These are phyloP conservation scores for Cinclus cinclus DNA, from an alignment of 2,113 vertebrate species.

Conservation along the genomic window DNA sequence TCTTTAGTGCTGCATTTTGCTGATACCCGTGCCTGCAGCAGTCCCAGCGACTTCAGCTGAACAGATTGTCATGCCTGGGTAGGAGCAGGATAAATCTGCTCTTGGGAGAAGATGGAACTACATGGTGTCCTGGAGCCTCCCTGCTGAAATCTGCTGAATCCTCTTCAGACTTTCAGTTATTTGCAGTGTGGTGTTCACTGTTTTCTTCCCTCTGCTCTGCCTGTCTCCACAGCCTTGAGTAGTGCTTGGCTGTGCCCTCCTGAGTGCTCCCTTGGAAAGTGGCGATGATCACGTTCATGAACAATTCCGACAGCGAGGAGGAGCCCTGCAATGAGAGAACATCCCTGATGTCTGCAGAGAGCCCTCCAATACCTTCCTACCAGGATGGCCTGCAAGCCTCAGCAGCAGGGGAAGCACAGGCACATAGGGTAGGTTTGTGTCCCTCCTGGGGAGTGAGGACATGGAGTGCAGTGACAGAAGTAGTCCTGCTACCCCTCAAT, in stretches of 20 bases:
- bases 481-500: background rate
- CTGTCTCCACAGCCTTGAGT: background rate
- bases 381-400: slow-evolving; percentile 67
- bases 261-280: background rate
- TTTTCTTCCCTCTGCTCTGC: background rate
- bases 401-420: slow-evolving; percentile 26
- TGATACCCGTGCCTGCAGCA: background rate
- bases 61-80: background rate
- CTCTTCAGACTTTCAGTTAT: background rate
- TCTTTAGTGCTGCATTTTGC: background rate
- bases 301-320: slow-evolving; percentile 89
- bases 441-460: background rate
- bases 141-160: background rate
- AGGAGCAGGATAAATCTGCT: background rate
- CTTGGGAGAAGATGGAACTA: background rate
- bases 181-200: background rate
- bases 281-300: slow-evolving; percentile 82
- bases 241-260: background rate
- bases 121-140: background rate
- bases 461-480: background rate
- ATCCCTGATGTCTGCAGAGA: slow-evolving; percentile 86
- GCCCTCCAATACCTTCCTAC: slow-evolving; percentile 79
- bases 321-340: slow-evolving; percentile 90
- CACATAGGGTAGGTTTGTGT: slow-evolving; percentile 71
- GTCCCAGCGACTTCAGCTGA: background rate